These are phyloP conservation scores for Watersipora subatra DNA, from an alignment of 1,140 invertebrate genomes.

Conservation along the genomic window DNA sequence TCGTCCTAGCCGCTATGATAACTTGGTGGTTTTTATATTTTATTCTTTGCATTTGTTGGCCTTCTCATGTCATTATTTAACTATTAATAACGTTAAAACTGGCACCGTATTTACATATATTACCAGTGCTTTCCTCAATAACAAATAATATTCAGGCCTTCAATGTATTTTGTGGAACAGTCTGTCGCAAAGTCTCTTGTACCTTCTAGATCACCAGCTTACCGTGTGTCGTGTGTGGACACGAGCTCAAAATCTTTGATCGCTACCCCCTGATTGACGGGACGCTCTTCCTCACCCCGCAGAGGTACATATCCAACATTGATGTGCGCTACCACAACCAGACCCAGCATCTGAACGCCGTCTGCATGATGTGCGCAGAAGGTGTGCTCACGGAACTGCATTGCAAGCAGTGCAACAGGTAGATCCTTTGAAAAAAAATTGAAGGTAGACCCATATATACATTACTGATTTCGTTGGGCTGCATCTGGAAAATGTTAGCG, in stretches of 20 bases:
- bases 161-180: too few relatives aligned
- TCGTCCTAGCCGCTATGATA: too few relatives aligned
- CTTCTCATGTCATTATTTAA: too few relatives aligned
- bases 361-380: conserved; percentile 79
- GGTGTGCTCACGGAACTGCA: conserved; percentile 55
- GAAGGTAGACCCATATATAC: not conserved
- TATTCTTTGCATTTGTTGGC: too few relatives aligned
- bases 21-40: too few relatives aligned
- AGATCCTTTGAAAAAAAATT: not conserved
- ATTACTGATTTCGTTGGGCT: too few relatives aligned
- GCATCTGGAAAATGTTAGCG: too few relatives aligned
- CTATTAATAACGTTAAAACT: too few relatives aligned
- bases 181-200: too few relatives aligned
- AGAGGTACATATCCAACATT: conserved; percentile 20
- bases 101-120: too few relatives aligned
- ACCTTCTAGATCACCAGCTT: conserved; percentile 16
- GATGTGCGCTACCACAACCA: conserved; percentile 61
- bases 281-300: conserved; percentile 86
- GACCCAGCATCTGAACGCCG: conserved; percentile 75
- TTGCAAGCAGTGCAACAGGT: not conserved
- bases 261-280: conserved; percentile 90
- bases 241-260: conserved; percentile 80
- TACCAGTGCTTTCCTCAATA: too few relatives aligned
- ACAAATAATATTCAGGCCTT: too few relatives aligned
- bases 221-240: conserved; percentile 62